A percentile compares a stretch with the other conserved stretches of the same genome.
These are phyloP conservation scores for Drosophila tripunctata DNA, from an alignment of 2,888 invertebrate genomes.

Conservation along the genomic window DNA sequence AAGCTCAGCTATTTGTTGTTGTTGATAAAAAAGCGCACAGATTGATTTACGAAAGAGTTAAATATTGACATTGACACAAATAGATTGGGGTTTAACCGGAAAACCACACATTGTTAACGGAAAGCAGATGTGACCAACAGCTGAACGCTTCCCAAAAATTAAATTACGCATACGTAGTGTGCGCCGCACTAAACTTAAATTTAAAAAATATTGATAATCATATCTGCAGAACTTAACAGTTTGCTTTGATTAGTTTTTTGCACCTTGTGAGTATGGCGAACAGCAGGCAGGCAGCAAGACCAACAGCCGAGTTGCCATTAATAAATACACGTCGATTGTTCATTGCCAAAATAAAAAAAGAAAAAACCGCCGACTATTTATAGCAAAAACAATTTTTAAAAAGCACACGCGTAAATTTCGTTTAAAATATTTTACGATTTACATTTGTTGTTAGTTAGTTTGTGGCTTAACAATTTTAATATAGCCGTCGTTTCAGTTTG, in stretches of 20 bases:
- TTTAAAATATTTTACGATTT: conserved; percentile 1
- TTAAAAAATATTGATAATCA: neutral
- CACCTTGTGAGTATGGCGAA: conserved; percentile 43
- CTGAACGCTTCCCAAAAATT: neutral
- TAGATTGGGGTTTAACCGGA: neutral
- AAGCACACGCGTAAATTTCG: conserved; percentile 21
- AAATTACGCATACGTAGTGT: conserved; percentile 3
- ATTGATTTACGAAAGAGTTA: conserved; percentile 38
- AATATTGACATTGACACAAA: conserved; percentile 10
- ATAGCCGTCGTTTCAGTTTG: neutral
- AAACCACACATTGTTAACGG: neutral
- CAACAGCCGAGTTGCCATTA: conserved; percentile 26
- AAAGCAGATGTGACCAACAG: neutral
- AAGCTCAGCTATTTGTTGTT: conserved; percentile 17
- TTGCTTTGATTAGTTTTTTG: conserved; percentile 25
- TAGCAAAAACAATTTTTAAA: conserved; percentile 7
- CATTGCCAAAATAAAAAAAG: conserved; percentile 21
- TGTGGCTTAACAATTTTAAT: neutral
- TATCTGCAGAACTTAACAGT: too few relatives aligned
- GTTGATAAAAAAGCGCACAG: conserved; percentile 24
- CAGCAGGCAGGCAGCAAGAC: conserved; percentile 19
- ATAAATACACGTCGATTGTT: conserved; percentile 15
- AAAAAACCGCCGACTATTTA: conserved; percentile 6
- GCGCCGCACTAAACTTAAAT: neutral
- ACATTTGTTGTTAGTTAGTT: conserved; percentile 17